phyloP scores from a whole-genome alignment of 2,888 invertebrate genomes.

The Caenorhabditis japonica region DNA sequence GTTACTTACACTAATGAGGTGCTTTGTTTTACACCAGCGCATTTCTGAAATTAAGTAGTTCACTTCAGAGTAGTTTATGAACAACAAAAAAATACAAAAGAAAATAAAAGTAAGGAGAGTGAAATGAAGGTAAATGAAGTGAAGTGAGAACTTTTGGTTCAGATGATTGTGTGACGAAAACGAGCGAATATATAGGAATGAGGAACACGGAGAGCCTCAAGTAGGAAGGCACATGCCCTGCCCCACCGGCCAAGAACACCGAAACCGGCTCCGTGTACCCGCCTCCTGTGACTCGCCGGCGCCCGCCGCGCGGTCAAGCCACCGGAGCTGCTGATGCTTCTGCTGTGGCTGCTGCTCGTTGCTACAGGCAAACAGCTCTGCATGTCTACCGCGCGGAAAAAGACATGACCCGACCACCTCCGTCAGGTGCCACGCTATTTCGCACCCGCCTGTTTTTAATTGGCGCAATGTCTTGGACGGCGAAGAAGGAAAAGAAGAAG shows the following conservation, averaged over 20 bases:
- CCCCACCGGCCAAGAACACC: slow-evolving; percentile 41
- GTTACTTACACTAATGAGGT: slow-evolving; percentile 39
- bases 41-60: slow-evolving; percentile 15
- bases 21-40: slow-evolving; percentile 42
- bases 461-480: slow-evolving; percentile 32
- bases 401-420: slow-evolving; percentile 31
- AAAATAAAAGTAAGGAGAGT: neutral
- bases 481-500: too few species aligned
- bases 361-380: slow-evolving; percentile 46
- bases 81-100: neutral
- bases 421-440: slow-evolving; percentile 43
- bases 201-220: slow-evolving; percentile 46
- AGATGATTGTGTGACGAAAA: too few species aligned
- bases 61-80: neutral
- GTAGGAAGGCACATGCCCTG: slow-evolving; percentile 55
- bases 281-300: slow-evolving; percentile 18
- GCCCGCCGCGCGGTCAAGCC: slow-evolving; percentile 43
- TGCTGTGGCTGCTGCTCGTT: too few species aligned
- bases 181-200: slow-evolving; percentile 37
- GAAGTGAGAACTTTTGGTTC: neutral
- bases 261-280: slow-evolving; percentile 51
- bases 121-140: neutral
- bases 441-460: slow-evolving; percentile 32
- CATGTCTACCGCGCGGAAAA: slow-evolving; percentile 29
- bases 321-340: slow-evolving; percentile 42